Evolutionary conservation across 2,113 vertebrate species (phyloP).

Genomic region (Pterophyllum scalare): DNA sequence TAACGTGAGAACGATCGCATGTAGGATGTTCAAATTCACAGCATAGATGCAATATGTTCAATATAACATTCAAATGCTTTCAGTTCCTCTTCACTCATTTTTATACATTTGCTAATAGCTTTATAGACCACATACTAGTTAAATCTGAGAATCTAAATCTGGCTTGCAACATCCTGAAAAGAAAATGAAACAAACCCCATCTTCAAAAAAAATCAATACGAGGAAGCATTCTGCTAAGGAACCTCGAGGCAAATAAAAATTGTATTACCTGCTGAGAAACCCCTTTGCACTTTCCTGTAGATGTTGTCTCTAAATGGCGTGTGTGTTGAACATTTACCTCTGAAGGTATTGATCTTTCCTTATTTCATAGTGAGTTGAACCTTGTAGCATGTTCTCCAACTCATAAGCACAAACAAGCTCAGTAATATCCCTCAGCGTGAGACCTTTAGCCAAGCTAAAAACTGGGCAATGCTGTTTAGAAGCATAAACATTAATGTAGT

Average conservation of each 20-base stretch:
- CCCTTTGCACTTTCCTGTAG: neutral
- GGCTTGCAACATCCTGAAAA: neutral
- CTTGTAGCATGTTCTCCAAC: neutral
- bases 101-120: neutral
- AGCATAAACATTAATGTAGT: neutral
- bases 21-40: too few relatives aligned
- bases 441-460: neutral
- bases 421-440: neutral
- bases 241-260: neutral
- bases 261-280: neutral
- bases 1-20: too few relatives aligned
- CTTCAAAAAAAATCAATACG: neutral
- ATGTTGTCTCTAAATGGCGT: neutral
- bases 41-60: too few relatives aligned
- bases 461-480: neutral
- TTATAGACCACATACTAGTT: neutral
- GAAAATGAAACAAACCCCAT: neutral
- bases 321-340: neutral
- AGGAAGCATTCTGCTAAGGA: neutral
- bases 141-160: neutral
- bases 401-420: neutral
- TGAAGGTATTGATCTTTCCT: neutral
- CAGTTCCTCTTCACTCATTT: neutral
- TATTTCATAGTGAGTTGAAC: neutral
- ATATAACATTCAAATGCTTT: neutral